phyloP scores from a whole-genome alignment of 2,113 vertebrate species.

The Chaetura pelagica region DNA sequence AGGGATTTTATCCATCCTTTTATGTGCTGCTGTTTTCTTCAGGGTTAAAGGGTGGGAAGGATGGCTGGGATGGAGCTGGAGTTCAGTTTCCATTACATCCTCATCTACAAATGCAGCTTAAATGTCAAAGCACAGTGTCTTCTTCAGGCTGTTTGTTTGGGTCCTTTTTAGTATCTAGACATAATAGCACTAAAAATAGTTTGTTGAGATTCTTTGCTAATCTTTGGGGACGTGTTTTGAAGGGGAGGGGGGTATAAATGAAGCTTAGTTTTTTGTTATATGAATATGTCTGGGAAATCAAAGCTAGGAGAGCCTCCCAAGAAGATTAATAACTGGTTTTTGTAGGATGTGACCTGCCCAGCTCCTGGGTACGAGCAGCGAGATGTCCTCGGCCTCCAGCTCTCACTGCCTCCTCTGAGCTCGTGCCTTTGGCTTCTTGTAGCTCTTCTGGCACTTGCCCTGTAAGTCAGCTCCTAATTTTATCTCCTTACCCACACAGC shows the following conservation, averaged over 20 bases:
- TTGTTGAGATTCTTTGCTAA: neutral
- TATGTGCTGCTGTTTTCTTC: neutral
- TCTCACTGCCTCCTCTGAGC: neutral
- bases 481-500: neutral
- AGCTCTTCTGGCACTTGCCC: neutral
- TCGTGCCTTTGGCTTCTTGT: neutral
- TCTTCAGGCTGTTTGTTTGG: neutral
- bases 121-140: constrained; percentile 53
- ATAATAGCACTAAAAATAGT: constrained; percentile 61
- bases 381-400: accelerated
- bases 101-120: neutral
- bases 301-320: neutral
- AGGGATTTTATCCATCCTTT: neutral
- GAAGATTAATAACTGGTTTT: neutral
- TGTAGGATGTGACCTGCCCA: neutral
- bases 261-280: neutral
- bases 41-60: neutral
- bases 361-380: neutral
- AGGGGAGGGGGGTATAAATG: accelerated
- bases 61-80: neutral
- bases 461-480: constrained; percentile 30
- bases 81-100: neutral
- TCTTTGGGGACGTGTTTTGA: neutral
- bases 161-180: neutral
- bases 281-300: neutral